Evolutionary conservation across 2,888 invertebrate species (phyloP).

Genomic region (Drosophila multiciliata): DNA sequence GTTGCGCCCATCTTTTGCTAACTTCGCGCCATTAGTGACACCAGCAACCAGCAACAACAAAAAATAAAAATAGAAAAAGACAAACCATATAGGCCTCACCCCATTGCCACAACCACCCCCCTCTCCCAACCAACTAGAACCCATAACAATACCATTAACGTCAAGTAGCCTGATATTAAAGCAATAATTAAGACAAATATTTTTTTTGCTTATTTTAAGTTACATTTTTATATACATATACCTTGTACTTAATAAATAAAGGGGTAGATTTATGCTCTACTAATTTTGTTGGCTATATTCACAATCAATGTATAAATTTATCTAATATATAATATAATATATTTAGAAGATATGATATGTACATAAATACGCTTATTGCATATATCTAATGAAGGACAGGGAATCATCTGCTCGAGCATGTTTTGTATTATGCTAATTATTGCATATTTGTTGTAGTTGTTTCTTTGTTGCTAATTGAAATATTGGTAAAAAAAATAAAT

Average conservation of each 20-base stretch:
- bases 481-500: background rate
- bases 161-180: conserved; percentile 44
- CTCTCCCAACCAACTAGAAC: background rate
- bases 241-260: conserved; percentile 2
- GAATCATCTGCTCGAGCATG: background rate
- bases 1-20: conserved; percentile 52
- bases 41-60: conserved; percentile 9
- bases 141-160: conserved; percentile 8
- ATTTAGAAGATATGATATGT: background rate
- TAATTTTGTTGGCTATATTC: background rate
- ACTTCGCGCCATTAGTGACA: conserved; percentile 35
- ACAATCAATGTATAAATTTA: background rate
- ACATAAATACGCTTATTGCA: too few relatives aligned
- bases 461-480: background rate
- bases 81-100: conserved; percentile 20
- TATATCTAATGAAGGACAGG: background rate
- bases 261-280: background rate
- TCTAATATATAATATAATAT: background rate
- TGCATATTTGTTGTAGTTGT: background rate
- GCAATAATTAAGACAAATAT: conserved; percentile 72
- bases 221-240: conserved; percentile 1
- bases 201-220: conserved; percentile 29
- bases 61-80: background rate
- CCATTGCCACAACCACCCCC: conserved; percentile 5
- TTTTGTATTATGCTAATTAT: background rate